Evolutionary conservation across 2,888 invertebrate genomes (phyloP), one percentile per base, ranked within the genome.

Genomic region (Philereme transversata): DNA sequence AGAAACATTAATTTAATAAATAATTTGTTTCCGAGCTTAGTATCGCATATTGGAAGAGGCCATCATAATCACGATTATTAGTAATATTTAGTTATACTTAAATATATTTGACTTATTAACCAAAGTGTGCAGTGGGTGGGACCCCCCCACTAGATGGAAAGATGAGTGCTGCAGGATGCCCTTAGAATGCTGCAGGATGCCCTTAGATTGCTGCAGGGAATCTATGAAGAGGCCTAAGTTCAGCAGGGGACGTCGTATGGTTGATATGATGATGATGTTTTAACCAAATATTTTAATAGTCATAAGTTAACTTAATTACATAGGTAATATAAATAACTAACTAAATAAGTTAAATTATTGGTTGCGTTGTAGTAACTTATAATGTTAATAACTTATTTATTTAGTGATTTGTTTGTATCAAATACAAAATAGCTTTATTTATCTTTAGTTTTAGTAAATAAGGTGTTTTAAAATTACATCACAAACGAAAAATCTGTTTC

Each of bases 281-380:
- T 52, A 56, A 59, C 63, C 63, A 63, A 63, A 63, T 63, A 63
- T 59, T 63, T 56, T 38, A 56, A 52, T 59, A 63, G 59, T 58
- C 5, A 34, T 48, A 49, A 49, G 46, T 40, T 51, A 33, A 36
- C 36, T 45, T 41, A 22, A 33, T 36, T 4, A 49, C 22, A n/a
- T n/a, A 22, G 22, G 3, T 22, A 22, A 22, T 22, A 40, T 38
- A 50, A 38, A 45, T 22, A 34, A 51, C 11, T 53, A 4, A 10
- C 5, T 47, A 51, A 51, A 48, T 52, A 49, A 56, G 41, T 47
- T 33, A 40, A 3, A 46, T 38, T 33, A 35, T 48, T 55, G 57
- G 76, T 74, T 77, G 65, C 74, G 75, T 75, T 77, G 38, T 77
- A 74, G 73, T 65, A 74, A 58, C 69, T 62, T 22, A 22, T 22